A percentile compares a stretch with the other conserved stretches of the same genome.
phyloP scores from a whole-genome alignment of 2,113 vertebrate species.

The Laticauda colubrina region DNA sequence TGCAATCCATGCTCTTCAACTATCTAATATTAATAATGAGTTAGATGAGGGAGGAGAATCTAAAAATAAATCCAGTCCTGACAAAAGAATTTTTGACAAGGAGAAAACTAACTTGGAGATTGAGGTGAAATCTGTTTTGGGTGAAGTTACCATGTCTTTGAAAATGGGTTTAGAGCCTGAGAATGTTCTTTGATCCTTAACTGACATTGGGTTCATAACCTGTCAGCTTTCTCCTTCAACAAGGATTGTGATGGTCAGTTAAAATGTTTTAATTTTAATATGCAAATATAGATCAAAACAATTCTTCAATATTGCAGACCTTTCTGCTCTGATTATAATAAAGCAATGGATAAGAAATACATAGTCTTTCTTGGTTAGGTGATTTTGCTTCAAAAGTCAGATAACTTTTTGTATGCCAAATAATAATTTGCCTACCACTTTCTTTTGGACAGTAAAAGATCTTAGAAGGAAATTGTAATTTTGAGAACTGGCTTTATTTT shows the following conservation, averaged over 20 bases:
- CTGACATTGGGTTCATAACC: not conserved
- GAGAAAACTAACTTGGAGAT: not conserved
- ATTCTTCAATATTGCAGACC: not conserved
- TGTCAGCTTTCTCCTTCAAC: not conserved
- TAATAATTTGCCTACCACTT: fast-evolving
- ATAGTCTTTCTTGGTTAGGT: not conserved
- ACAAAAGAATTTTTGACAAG: not conserved
- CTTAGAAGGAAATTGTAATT: not conserved
- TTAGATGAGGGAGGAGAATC: not conserved
- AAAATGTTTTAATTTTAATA: not conserved
- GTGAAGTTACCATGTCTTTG: not conserved
- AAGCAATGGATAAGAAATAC: not conserved
- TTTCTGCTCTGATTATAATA: not conserved
- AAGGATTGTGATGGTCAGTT: not conserved
- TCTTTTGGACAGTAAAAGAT: not conserved
- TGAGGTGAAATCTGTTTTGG: not conserved
- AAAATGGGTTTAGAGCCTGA: not conserved
- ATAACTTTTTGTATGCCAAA: not conserved
- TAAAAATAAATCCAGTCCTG: not conserved
- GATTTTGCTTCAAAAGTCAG: not conserved
- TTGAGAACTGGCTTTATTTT: conserved; percentile 5
- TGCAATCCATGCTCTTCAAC: not conserved
- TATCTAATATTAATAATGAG: not conserved
- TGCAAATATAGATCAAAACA: not conserved
- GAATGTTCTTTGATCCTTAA: not conserved